A percentile compares a stretch with the other conserved stretches of the same genome.
Conservation (phyloP, 2,888 invertebrate genomes). For the Microchrysa polita region DNA sequence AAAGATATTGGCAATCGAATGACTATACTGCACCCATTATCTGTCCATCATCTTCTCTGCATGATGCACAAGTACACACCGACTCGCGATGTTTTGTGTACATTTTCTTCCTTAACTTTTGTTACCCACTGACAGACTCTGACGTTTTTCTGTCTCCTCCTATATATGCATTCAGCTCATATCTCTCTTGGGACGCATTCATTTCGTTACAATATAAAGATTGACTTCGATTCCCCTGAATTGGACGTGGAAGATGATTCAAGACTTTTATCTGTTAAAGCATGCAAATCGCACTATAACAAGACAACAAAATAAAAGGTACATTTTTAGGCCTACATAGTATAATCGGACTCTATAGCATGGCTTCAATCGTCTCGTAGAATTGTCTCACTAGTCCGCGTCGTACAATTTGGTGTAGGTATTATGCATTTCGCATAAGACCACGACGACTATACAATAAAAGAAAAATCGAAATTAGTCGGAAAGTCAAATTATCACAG, state of each 20-base stretch:
- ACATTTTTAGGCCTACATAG: conserved; percentile 5
- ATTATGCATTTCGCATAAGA: background rate
- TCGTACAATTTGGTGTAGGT: background rate
- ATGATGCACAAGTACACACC: conserved; percentile 14
- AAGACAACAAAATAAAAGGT: conserved; percentile 14
- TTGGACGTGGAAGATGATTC: background rate
- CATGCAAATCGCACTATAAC: conserved; percentile 10
- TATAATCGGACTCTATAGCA: background rate
- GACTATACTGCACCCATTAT: conserved; percentile 31
- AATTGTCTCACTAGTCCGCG: background rate
- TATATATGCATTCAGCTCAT: conserved; percentile 1
- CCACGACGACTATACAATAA: background rate
- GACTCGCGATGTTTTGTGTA: conserved; percentile 37
- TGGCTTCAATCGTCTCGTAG: background rate
- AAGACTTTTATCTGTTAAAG: background rate
- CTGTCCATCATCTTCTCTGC: conserved; percentile 44
- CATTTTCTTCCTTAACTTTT: conserved; percentile 24
- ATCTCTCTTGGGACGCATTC: background rate
- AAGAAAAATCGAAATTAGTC: background rate
- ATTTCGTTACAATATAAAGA: background rate
- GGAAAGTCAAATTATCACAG: background rate
- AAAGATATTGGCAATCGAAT: conserved; percentile 36
- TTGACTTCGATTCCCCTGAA: background rate
- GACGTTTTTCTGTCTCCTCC: background rate
- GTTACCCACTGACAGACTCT: conserved; percentile 14